Evolutionary conservation across 2,888 invertebrate species (phyloP), one percentile per base, ranked within the genome.

Genomic region (Lasioglossum figueresi): DNA sequence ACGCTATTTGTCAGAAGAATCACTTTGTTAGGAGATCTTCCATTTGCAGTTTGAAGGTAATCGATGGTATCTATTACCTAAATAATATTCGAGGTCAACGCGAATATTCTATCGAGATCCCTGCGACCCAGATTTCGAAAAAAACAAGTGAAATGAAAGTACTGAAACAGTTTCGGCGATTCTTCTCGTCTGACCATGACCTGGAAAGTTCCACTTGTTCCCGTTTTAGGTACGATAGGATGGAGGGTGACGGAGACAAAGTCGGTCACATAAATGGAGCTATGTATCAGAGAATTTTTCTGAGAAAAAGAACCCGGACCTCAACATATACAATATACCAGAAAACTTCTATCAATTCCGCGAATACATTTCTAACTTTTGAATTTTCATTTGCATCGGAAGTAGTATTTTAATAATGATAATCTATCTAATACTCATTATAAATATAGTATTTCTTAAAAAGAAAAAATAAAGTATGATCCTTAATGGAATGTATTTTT

Each of bases 141-240:
- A 59, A 76, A 80, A 37, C 45, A 59, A 37, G 37, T 8, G 70
- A 5, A 68, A 75, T 37, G 73, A 34, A 48, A n/a, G 71, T 12
- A 19, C 19, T 14, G 31, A 27, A 52, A 72, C 45, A 14, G 12
- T 34, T 76, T 77, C 43, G 63, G 77, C 63, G 56, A 27, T 66
- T 27, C 34, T 34, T n/a, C 63, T 72, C 34, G 77, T 76, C 80
- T 77, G 82, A 82, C 85, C 86, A 52, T 82, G 82, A 82, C 77
- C 81, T 27, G 77, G 68, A 66, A 40, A 40, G 63, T 31, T 75
- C 77, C 80, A 85, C 80, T 85, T 84, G 77, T 23, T 79, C 59
- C 66, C n/a, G 31, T 70, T 85, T 66, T 27, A n/a, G 56, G n/a
- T 52, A 1, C 48, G 52, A 34, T 40, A 68, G 63, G 45, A 74